Evolutionary conservation across 1,140 invertebrate species (phyloP), one percentile per base, ranked within the genome.

Genomic region (Octopus sinensis): DNA sequence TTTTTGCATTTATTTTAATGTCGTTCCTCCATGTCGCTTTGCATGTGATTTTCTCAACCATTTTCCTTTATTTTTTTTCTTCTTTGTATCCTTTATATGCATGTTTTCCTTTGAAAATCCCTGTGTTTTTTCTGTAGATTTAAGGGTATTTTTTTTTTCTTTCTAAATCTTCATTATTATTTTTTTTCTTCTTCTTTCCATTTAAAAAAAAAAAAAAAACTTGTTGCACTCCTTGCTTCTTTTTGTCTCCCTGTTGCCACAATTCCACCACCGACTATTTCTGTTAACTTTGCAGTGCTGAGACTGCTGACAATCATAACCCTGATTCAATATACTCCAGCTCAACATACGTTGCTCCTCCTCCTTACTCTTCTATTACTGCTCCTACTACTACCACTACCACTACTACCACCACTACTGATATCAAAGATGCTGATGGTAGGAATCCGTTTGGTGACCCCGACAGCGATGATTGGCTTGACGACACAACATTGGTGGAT

Each of bases 401-500:
- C 68, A 71, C 68, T 71, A 71, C 68, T 71, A 71, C 68, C 30
- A 71, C 71, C 73, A 54, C 3, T 6, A 53, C 52, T 17, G 79
- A 51, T 52, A 54, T 12, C 54, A 73, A 62, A 17, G 51, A 62
- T 77, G 54, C 53, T 77, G 83, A 73, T 75, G 83, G 68, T n/a
- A 79, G 78, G 13, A 90, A 90, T 82, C 88, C 88, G 10, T 90
- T 90, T 84, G 88, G 85, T 78, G 87, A 86, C 5, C 52, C 51
- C 10, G 85, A 86, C 23, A 82, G 80, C 52, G 83, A 84, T 53
- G 84, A 85, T 88, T 82, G 83, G 9, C 84, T 83, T 87, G 94
- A 92, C 73, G 92, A 92, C 84, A 94, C 96, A 84, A 94, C 95
- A 43, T 92, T 97, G 83, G 94, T 96, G 53, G 96, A 98, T 90